These are phyloP conservation scores for Leucoraja erinaceus DNA, from an alignment of 2,113 vertebrate genomes.

Conservation along the genomic window DNA sequence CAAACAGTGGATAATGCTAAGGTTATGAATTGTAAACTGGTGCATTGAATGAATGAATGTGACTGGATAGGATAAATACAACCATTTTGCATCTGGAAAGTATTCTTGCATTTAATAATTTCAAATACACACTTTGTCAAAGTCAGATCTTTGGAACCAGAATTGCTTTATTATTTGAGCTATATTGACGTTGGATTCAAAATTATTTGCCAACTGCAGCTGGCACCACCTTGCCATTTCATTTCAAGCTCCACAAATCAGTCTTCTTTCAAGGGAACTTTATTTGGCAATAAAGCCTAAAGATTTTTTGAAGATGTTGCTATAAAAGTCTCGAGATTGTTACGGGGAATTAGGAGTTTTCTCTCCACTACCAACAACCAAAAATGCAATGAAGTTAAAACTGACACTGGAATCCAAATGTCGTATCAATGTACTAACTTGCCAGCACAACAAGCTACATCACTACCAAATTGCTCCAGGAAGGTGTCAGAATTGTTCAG, in stretches of 20 bases:
- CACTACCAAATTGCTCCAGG: not conserved
- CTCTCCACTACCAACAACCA: not conserved
- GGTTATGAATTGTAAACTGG: not conserved
- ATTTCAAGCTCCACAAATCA: not conserved
- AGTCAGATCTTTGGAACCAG: not conserved
- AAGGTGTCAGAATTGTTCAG: not conserved
- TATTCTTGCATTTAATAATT: not conserved
- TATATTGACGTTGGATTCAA: not conserved
- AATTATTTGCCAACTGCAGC: not conserved
- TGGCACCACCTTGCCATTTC: not conserved
- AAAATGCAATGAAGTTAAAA: not conserved
- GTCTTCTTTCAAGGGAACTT: not conserved
- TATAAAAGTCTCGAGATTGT: not conserved
- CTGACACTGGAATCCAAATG: not conserved
- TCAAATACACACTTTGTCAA: not conserved
- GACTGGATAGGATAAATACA: not conserved
- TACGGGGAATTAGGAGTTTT: not conserved
- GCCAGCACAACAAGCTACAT: too few species aligned
- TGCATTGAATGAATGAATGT: not conserved
- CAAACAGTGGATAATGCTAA: not conserved
- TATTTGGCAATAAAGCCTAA: not conserved
- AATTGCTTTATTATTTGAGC: not conserved
- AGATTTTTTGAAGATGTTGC: not conserved
- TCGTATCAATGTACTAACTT: not conserved
- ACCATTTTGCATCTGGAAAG: not conserved